Percentiles rank a stretch among this genome's conserved stretches.
phyloP scores from a whole-genome alignment of 2,888 invertebrate species.

The Spodoptera littoralis region DNA sequence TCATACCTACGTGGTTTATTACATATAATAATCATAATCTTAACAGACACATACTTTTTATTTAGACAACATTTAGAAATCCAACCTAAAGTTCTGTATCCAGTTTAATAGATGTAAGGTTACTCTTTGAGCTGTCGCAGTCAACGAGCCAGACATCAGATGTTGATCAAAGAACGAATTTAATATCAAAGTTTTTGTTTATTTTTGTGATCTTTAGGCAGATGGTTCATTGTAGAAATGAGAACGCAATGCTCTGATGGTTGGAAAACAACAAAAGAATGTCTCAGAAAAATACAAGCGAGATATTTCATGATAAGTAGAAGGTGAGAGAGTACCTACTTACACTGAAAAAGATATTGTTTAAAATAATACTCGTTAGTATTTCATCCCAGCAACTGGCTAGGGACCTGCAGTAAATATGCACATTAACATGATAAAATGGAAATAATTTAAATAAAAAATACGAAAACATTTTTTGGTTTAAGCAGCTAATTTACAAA shows the following conservation, averaged over 20 bases:
- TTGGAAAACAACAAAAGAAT: conserved; percentile 44
- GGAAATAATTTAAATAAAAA: conserved; percentile 27
- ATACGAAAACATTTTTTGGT: conserved; percentile 16
- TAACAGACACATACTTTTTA: too few relatives aligned
- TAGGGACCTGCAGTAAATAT: conserved; percentile 12
- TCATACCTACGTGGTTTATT: too few relatives aligned
- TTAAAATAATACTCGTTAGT: not conserved
- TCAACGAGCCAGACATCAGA: too few relatives aligned
- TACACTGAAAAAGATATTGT: conserved; percentile 10
- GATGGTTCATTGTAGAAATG: conserved; percentile 39
- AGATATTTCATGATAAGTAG: conserved; percentile 26
- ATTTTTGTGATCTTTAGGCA: conserved; percentile 23
- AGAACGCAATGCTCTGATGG: conserved; percentile 46
- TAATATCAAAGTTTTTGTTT: conserved; percentile 21
- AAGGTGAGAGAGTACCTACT: conserved; percentile 10
- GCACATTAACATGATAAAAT: conserved; percentile 25
- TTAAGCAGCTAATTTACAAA: conserved; percentile 23
- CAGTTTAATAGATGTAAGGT: too few relatives aligned
- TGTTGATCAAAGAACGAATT: conserved; percentile 15
- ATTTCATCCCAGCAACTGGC: conserved; percentile 1
- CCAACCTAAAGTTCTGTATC: too few relatives aligned
- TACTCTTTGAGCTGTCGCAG: too few relatives aligned
- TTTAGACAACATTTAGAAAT: too few relatives aligned
- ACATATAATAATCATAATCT: too few relatives aligned
- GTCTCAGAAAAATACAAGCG: conserved; percentile 19